Conservation (phyloP, 2,113 vertebrate species). For the Seriola rivoliana region DNA sequence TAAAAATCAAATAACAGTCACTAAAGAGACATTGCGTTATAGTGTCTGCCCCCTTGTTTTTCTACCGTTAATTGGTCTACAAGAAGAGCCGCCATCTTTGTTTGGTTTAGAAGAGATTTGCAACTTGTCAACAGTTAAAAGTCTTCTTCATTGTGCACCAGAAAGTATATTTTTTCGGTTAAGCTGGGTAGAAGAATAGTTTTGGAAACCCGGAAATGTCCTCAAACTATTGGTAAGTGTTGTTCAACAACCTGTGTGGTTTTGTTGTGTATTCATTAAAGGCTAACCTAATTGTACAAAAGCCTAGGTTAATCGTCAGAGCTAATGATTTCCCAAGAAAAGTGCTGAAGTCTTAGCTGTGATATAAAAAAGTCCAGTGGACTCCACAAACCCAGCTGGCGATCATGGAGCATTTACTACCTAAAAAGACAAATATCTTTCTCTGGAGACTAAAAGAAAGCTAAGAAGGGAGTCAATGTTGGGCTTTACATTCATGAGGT, state of each 20-base stretch:
- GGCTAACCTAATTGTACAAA: neutral
- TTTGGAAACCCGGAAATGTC: neutral
- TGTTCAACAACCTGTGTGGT: neutral
- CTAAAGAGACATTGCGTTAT: no score
- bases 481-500: neutral
- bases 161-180: neutral
- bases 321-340: no score
- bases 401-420: neutral
- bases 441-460: neutral
- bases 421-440: neutral
- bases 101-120: neutral
- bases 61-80: no score
- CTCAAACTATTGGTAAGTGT: neutral
- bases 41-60: no score
- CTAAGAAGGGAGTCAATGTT: neutral
- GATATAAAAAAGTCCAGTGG: no score
- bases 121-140: neutral
- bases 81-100: conserved; percentile 22
- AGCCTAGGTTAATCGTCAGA: no score
- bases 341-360: neutral
- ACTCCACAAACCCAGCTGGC: neutral
- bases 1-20: no score
- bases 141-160: neutral
- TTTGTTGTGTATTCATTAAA: neutral
- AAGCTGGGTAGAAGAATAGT: neutral